Evolutionary conservation across 2,113 vertebrate genomes (phyloP).

Genomic region (Entomyzon cyanotis): DNA sequence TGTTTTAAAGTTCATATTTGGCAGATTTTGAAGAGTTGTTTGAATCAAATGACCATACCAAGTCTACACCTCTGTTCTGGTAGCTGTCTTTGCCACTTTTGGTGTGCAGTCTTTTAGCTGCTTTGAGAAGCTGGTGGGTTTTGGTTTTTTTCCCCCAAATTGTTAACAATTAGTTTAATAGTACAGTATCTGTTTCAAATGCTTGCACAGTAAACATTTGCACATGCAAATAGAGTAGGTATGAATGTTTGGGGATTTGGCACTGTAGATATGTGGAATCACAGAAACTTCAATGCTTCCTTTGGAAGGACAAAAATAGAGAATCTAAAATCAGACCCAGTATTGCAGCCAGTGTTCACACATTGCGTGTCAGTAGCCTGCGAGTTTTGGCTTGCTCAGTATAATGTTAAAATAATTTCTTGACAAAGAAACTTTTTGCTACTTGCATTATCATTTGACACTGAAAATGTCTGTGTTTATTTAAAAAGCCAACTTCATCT

Average conservation of each 20-base stretch:
- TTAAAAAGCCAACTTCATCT: background rate
- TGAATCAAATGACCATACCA: background rate
- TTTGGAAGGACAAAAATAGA: background rate
- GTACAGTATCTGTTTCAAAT: background rate
- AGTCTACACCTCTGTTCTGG: background rate
- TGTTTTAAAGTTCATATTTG: background rate
- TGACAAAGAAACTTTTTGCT: background rate
- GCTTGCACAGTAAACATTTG: background rate
- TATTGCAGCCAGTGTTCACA: background rate
- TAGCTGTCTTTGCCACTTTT: background rate
- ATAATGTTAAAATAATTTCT: background rate
- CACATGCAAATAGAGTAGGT: background rate
- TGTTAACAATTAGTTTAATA: background rate
- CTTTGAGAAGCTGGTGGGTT: background rate
- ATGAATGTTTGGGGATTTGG: background rate
- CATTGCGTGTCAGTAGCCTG: background rate
- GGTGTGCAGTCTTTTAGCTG: background rate
- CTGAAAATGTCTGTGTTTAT: background rate
- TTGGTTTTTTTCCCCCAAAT: background rate
- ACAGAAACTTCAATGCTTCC: background rate
- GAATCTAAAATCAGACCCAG: background rate
- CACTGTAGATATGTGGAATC: background rate
- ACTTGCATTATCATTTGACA: background rate
- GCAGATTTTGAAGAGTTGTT: background rate
- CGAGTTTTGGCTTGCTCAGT: background rate